Percentiles rank a stretch among this genome's conserved stretches.
Conservation (phyloP, 2,888 invertebrate species). For the Tineola bisselliella region DNA sequence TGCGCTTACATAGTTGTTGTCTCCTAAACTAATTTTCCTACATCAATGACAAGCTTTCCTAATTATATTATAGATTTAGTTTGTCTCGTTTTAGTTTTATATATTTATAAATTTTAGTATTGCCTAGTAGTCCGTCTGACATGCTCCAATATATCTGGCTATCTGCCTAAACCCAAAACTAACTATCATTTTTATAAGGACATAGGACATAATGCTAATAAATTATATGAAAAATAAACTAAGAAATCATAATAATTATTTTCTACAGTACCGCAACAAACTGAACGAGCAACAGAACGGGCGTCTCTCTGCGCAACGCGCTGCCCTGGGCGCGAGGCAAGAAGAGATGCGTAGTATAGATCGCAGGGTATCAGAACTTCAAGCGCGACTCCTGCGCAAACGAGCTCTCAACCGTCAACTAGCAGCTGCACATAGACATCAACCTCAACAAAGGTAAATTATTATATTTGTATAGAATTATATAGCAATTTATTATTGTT, state of each 20-base stretch:
- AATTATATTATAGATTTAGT: too few relatives aligned
- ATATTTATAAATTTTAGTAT: too few relatives aligned
- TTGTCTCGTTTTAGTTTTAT: too few relatives aligned
- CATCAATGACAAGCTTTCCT: neutral
- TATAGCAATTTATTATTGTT: too few relatives aligned
- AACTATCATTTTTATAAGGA: too few relatives aligned
- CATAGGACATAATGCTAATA: too few relatives aligned
- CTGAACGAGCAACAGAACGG: slow-evolving; percentile 95
- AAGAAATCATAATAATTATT: neutral
- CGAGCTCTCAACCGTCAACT: slow-evolving; percentile 83
- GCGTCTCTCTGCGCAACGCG: slow-evolving; percentile 87
- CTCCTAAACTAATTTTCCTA: neutral
- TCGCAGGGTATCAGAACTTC: slow-evolving; percentile 91
- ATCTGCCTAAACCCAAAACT: too few relatives aligned
- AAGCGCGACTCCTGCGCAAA: slow-evolving; percentile 89
- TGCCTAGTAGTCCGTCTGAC: neutral
- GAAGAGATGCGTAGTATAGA: slow-evolving; percentile 94
- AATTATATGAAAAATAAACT: too few relatives aligned
- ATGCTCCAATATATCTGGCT: too few relatives aligned
- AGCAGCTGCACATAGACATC: slow-evolving; percentile 61
- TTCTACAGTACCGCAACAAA: slow-evolving; percentile 91
- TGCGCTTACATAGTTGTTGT: neutral
- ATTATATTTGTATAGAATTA: too few relatives aligned
- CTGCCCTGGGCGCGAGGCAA: slow-evolving; percentile 86
- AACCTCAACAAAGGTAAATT: slow-evolving; percentile 33